Conservation (phyloP, 2,797 vertebrate species). For the Chrysocyon brachyurus region DNA sequence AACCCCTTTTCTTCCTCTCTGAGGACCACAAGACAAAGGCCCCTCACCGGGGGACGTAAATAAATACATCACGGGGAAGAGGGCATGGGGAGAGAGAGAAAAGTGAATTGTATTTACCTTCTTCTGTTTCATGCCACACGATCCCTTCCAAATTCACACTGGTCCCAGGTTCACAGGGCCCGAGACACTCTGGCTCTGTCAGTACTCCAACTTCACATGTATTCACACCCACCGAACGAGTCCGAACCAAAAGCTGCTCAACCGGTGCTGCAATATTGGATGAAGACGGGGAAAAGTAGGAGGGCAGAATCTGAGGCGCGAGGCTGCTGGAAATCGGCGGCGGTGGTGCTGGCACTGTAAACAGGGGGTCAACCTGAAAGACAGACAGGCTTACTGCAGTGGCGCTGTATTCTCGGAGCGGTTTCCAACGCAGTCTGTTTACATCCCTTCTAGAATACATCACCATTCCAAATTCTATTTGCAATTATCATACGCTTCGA, state of each 20-base stretch:
- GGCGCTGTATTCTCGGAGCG: constrained; percentile 23
- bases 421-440: constrained; percentile 66
- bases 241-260: constrained; percentile 95
- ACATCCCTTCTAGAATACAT: constrained; percentile 73
- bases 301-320: constrained; percentile 91
- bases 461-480: constrained; percentile 68
- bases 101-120: constrained; percentile 92
- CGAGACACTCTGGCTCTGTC: constrained; percentile 94
- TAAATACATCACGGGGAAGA: constrained; percentile 64
- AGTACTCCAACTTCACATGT: constrained; percentile 95
- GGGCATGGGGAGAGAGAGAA: constrained; percentile 77
- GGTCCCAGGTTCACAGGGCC: constrained; percentile 98
- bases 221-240: constrained; percentile 97
- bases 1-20: constrained; percentile 50
- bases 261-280: constrained; percentile 92
- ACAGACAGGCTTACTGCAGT: constrained; percentile 89
- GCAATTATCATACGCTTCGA: constrained; percentile 54
- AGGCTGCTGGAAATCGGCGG: constrained; percentile 91
- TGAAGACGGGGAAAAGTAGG: constrained; percentile 92
- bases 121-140: constrained; percentile 99
- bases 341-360: constrained; percentile 94
- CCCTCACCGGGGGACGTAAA: constrained; percentile 34
- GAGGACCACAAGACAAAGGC: not conserved
- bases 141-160: constrained; percentile 99
- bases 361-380: constrained; percentile 96